Evolutionary conservation across 1,140 invertebrate species (phyloP).

Genomic region (Trichonephila clavipes): DNA sequence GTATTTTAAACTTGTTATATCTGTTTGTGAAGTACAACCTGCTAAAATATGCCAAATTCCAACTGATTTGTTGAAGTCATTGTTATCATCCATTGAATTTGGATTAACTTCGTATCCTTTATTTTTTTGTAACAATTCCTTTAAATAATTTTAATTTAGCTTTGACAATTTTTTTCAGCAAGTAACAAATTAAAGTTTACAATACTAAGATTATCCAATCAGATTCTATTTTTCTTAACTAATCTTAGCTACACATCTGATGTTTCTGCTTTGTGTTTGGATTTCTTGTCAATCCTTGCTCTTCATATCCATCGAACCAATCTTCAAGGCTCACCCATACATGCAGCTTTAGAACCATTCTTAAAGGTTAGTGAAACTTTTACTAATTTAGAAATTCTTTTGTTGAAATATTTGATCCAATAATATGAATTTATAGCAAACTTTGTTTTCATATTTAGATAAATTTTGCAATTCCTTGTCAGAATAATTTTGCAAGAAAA

Average conservation of each 20-base stretch:
- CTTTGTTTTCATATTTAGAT: too few relatives aligned
- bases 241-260: conserved; percentile 84
- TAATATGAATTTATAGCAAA: too few relatives aligned
- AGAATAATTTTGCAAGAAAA: too few relatives aligned
- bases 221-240: not conserved
- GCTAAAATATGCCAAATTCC: conserved; percentile 84
- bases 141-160: too few relatives aligned
- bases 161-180: too few relatives aligned
- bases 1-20: conserved; percentile 85
- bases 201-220: not conserved
- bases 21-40: conserved; percentile 86
- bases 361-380: conserved; percentile 83
- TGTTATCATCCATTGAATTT: conserved; percentile 86
- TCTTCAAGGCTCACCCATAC: conserved; percentile 81
- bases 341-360: conserved; percentile 85
- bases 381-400: too few relatives aligned
- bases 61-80: conserved; percentile 83
- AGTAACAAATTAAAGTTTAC: too few relatives aligned
- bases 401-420: too few relatives aligned
- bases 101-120: conserved; percentile 84
- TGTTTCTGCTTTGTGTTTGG: conserved; percentile 85
- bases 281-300: conserved; percentile 85
- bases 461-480: too few relatives aligned
- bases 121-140: not conserved
- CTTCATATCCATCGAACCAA: conserved; percentile 81